These are phyloP conservation scores for Drosophila pseudotakahashii DNA, from an alignment of 2,888 invertebrate genomes.

Conservation along the genomic window DNA sequence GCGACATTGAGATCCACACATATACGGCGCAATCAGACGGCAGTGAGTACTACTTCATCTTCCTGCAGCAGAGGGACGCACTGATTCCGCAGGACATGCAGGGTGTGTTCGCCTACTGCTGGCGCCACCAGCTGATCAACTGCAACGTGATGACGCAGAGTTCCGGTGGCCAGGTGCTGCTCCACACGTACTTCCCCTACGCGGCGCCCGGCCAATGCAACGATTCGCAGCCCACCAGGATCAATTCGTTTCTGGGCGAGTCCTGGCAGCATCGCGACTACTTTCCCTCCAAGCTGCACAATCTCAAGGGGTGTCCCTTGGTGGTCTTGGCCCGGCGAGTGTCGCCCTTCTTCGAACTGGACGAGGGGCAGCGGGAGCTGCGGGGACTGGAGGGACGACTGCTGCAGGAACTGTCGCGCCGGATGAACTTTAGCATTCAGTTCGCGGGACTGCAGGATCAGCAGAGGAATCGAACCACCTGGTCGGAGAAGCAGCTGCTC, in stretches of 20 bases:
- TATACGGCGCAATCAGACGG: conserved; percentile 54
- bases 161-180: conserved; percentile 54
- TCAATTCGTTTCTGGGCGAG: conserved; percentile 62
- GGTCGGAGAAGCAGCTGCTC: conserved; percentile 45
- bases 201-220: conserved; percentile 54
- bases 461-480: conserved; percentile 7
- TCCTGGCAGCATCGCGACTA: conserved; percentile 50
- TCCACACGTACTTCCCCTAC: conserved; percentile 75
- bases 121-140: conserved; percentile 68
- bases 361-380: background rate
- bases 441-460: conserved; percentile 28
- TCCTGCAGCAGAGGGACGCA: conserved; percentile 61
- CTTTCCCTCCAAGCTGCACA: conserved; percentile 69
- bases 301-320: conserved; percentile 63
- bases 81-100: conserved; percentile 57
- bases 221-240: conserved; percentile 36
- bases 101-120: conserved; percentile 70
- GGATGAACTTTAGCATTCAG: conserved; percentile 65
- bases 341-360: conserved; percentile 45
- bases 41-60: conserved; percentile 72
- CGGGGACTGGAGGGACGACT: conserved; percentile 62
- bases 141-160: conserved; percentile 73
- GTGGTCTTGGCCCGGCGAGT: conserved; percentile 43
- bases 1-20: conserved; percentile 58
- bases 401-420: conserved; percentile 48